Evolutionary conservation across 2,797 vertebrate species (phyloP), one percentile per base, ranked within the genome.

Genomic region (Synaphobranchus kaupii): DNA sequence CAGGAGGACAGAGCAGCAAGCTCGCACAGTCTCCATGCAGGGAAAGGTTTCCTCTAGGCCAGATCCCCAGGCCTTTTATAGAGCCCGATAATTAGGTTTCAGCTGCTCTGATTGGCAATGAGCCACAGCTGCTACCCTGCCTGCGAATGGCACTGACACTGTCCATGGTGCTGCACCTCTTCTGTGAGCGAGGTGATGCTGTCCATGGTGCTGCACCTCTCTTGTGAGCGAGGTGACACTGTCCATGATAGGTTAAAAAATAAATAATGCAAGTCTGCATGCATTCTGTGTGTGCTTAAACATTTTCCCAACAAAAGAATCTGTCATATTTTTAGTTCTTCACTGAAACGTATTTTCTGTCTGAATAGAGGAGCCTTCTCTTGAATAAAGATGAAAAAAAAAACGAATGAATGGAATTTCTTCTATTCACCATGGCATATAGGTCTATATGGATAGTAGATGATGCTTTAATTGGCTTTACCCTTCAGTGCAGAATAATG

Each of bases 31-130:
- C 15, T 2, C 56, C 12, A 2, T 68, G 63, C 13, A 7, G 63
- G 63, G 63, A 66, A 12, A n/a, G 7, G 63, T 6, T 25, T 68
- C 9, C n/a, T 28, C n/a, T 10, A n/a, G 7, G 63, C 63, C 63
- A 28, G 63, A 68, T 25, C 63, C 63, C n/a, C 63, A n/a, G 63
- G n/a, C 63, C n/a, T 68, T 68, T 68, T n/a, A 68, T n/a, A 66
- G n/a, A 68, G 25, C 63, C 3, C 10, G 7, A 28, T 68, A 68
- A 68, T 68, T 28, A 68, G 63, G 25, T 68, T 68, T 28, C 25
- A 9, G 12, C 63, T 68, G 25, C n/a, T n/a, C 20, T 68, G 63
- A 9, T 28, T 58, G 56, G 13, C 56, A 58, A 58, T 17, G 56
- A 58, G 56, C 63, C n/a, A 28, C 25, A 68, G 63, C 63, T 68